Evolutionary conservation across 2,113 vertebrate species (phyloP).

Genomic region (Rattus norvegicus): GRCr8 NC_086020.1:226889501-226890000

Average conservation of each 20-base stretch:
- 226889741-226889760: background rate
- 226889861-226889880: background rate
- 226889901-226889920: background rate
- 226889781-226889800: background rate
- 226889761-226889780: background rate
- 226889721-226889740: background rate
- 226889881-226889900: background rate
- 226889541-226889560: background rate
- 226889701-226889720: background rate
- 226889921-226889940: background rate
- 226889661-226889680: background rate
- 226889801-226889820: background rate
- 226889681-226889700: background rate
- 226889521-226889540: background rate
- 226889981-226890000: background rate
- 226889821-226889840: background rate
- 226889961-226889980: background rate
- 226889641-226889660: background rate
- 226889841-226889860: background rate
- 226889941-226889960: background rate
- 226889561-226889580: background rate
- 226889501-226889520: conserved; percentile 23
- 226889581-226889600: background rate
- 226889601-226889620: background rate
- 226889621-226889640: background rate